Evolutionary conservation across 2,888 invertebrate species (phyloP), one percentile per base, ranked within the genome.

Genomic region (Eristalis pertinax): DNA sequence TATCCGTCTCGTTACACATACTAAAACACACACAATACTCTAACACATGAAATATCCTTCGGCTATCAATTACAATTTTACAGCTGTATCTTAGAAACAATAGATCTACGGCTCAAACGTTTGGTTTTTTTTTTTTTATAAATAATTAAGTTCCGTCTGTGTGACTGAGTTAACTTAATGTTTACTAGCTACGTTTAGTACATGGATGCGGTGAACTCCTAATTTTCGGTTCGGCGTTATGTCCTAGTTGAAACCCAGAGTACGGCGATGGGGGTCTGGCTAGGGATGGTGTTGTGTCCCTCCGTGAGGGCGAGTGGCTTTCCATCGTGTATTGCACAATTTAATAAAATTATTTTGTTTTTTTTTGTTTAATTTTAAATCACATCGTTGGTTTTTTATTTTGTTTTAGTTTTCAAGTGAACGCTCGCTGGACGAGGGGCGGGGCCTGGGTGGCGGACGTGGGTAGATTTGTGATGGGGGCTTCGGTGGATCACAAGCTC

Each of bases 181-280:
- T 74, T 86, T 75, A 82, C 86, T 86, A 75, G 41, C 83, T 86
- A 86, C 78, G 41, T 83, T 83, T 83, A 86, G 82, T 86, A 86
- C 86, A 83, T 62, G 64, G 69, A 86, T 79, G 82, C 82, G 82
- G 74, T 67, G 70, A 64, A 29, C 68, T 63, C 60, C 62, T 62
- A n/a, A n/a, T 58, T 70, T 56, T 74, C 43, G 13, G 50, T 67
- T 15, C 19, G 64, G 19, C 64, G 50, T 19, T 19, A n/a, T 50
- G 11, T 41, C 3, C 26, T 63, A 72, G 63, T 43, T 74, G 26
- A 64, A 60, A 60, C 26, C 24, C 26, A 15, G 26, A 60, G 26
- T 24, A 24, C 26, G 60, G 60, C 7, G 60, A 29, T 60, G 60
- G 60, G 29, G 29, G 43, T 70, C 26, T 64, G 10, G 24, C 10